Conservation (phyloP, 2,113 vertebrate species). For the Ctenomys sociabilis region DNA sequence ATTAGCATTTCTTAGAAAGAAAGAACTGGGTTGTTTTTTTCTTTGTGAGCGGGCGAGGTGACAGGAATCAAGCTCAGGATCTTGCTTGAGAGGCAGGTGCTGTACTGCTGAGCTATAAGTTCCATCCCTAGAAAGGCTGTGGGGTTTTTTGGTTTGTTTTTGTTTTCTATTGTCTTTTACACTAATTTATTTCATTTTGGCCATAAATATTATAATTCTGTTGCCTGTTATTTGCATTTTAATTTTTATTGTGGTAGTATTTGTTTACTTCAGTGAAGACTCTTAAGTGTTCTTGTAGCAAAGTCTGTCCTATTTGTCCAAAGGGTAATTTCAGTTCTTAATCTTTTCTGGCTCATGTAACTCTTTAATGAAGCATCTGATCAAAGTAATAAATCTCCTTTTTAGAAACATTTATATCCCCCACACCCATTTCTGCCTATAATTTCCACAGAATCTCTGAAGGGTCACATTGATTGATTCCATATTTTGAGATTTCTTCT, state of each 20-base stretch:
- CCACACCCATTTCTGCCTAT: neutral
- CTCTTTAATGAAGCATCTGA: neutral
- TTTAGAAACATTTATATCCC: neutral
- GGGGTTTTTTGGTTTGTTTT: neutral
- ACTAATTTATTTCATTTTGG: slow-evolving; percentile 6
- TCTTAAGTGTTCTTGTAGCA: neutral
- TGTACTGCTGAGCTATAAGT: too few species aligned
- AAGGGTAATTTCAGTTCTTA: neutral
- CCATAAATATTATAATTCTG: neutral
- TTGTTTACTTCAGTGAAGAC: neutral
- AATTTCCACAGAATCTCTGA: neutral
- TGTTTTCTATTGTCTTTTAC: neutral
- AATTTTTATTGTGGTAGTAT: neutral
- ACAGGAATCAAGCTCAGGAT: too few species aligned
- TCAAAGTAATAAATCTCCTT: slow-evolving; percentile 12
- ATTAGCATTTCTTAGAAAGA: neutral
- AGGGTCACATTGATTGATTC: neutral
- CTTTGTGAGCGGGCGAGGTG: too few species aligned
- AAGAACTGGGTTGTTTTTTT: neutral
- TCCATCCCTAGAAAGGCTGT: too few species aligned
- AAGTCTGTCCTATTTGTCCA: neutral
- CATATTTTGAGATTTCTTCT: neutral
- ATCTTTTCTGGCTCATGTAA: slow-evolving; percentile 4
- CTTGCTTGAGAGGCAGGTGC: too few species aligned
- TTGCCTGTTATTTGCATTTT: slow-evolving; percentile 19